A percentile compares a stretch with the other conserved stretches of the same genome.
phyloP scores from a whole-genome alignment of 2,797 vertebrate species.

The Pagetopsis macropterus region DNA sequence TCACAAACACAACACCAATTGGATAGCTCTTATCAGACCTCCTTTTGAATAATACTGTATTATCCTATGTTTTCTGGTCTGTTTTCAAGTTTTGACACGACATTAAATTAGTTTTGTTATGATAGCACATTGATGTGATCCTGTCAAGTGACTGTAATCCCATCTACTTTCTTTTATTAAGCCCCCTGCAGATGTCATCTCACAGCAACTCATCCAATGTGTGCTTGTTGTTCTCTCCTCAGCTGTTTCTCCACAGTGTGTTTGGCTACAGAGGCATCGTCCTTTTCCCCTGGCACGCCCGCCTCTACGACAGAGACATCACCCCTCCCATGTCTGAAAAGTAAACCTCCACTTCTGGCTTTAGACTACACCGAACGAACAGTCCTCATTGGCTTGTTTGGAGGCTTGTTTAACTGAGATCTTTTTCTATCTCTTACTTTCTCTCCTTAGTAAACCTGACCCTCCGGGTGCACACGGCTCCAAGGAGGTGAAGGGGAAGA shows the following conservation, averaged over 20 bases:
- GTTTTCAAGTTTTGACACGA: constrained; percentile 22
- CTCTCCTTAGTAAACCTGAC: constrained; percentile 83
- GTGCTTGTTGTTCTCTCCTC: constrained; percentile 52
- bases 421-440: background rate
- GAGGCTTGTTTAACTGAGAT: background rate
- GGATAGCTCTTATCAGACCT: background rate
- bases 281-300: constrained; percentile 97
- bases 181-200: constrained; percentile 28
- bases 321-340: constrained; percentile 91
- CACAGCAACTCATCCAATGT: constrained; percentile 12
- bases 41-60: background rate
- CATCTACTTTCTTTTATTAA: constrained; percentile 36
- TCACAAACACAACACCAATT: background rate
- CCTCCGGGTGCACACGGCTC: constrained; percentile 88
- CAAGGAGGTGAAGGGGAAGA: constrained; percentile 97
- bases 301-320: constrained; percentile 95
- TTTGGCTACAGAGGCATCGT: constrained; percentile 98
- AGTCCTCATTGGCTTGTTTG: background rate
- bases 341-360: constrained; percentile 66
- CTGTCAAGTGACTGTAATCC: constrained; percentile 51
- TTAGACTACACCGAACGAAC: background rate
- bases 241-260: constrained; percentile 97
- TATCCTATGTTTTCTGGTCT: background rate
- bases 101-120: constrained; percentile 22
- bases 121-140: constrained; percentile 14